phyloP scores from a whole-genome alignment of 2,113 vertebrate species.

The Thunnus maccoyii region DNA sequence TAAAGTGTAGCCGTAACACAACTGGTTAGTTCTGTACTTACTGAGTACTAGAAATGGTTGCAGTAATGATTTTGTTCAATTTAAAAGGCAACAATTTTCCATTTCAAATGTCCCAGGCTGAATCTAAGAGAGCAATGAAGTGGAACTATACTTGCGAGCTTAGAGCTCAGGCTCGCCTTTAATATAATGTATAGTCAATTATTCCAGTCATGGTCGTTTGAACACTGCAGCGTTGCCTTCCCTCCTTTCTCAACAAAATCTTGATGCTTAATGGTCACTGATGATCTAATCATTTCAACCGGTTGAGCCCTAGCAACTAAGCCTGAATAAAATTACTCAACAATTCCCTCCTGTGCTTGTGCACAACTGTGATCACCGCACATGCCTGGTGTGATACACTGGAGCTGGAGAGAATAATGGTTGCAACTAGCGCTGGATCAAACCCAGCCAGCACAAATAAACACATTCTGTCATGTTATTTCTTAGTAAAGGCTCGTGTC shows the following conservation, averaged over 20 bases:
- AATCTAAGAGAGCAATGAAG: slow-evolving; percentile 17
- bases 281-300: slow-evolving; percentile 56
- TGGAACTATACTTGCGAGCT: slow-evolving; percentile 21
- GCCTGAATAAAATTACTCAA: slow-evolving; percentile 37
- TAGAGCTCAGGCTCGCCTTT: slow-evolving; percentile 7
- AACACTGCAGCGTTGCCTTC: slow-evolving; percentile 1
- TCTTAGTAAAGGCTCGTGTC: slow-evolving; percentile 16
- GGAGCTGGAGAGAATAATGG: slow-evolving; percentile 44
- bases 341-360: slow-evolving; percentile 20
- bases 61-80: slow-evolving; percentile 3
- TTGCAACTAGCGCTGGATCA: slow-evolving; percentile 53
- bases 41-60: background rate
- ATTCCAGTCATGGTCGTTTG: slow-evolving; percentile 36
- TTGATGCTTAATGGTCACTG: slow-evolving; percentile 30
- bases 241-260: slow-evolving; percentile 14
- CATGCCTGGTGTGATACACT: slow-evolving; percentile 47
- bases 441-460: slow-evolving; percentile 37
- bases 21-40: background rate
- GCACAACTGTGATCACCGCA: slow-evolving; percentile 39
- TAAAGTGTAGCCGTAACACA: slow-evolving; percentile 17
- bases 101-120: slow-evolving; percentile 18
- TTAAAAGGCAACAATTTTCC: too few species aligned
- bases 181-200: slow-evolving; percentile 14
- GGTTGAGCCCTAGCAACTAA: slow-evolving; percentile 24
- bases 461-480: slow-evolving; percentile 34